Evolutionary conservation across 2,113 vertebrate species (phyloP).

Genomic region (Suricata suricatta): DNA sequence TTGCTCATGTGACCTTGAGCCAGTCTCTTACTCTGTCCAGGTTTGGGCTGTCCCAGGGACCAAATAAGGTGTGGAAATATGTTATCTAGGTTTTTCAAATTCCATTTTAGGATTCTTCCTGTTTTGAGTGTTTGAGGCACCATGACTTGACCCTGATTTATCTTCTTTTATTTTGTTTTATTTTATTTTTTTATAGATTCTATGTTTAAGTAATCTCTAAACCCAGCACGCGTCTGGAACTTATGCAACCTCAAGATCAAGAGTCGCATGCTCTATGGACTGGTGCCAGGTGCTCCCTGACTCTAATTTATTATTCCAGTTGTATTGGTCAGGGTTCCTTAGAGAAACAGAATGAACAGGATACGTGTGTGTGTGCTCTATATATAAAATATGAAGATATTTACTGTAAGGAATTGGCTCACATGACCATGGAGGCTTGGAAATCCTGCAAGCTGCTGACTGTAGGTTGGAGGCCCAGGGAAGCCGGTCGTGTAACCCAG

Average conservation of each 20-base stretch:
- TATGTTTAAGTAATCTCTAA: background rate
- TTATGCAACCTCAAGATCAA: background rate
- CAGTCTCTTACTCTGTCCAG: background rate
- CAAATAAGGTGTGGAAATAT: background rate
- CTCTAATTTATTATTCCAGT: background rate
- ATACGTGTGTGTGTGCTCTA: background rate
- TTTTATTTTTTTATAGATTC: background rate
- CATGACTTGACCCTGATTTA: too few relatives aligned
- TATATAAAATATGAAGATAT: background rate
- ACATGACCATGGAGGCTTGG: background rate
- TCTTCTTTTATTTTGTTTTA: too few relatives aligned
- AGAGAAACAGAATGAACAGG: background rate
- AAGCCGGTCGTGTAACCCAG: background rate
- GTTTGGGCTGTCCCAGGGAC: background rate
- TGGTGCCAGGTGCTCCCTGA: background rate
- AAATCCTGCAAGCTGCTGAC: background rate
- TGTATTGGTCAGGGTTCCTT: background rate
- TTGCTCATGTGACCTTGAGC: background rate
- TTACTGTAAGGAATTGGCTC: background rate
- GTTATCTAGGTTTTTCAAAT: background rate
- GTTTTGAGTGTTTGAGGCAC: background rate
- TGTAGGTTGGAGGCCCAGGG: background rate
- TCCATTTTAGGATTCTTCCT: too few relatives aligned
- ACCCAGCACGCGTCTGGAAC: background rate
- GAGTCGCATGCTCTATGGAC: background rate